These are phyloP conservation scores for Cataglyphis hispanica DNA, from an alignment of 1,140 invertebrate species.

Conservation along the genomic window DNA sequence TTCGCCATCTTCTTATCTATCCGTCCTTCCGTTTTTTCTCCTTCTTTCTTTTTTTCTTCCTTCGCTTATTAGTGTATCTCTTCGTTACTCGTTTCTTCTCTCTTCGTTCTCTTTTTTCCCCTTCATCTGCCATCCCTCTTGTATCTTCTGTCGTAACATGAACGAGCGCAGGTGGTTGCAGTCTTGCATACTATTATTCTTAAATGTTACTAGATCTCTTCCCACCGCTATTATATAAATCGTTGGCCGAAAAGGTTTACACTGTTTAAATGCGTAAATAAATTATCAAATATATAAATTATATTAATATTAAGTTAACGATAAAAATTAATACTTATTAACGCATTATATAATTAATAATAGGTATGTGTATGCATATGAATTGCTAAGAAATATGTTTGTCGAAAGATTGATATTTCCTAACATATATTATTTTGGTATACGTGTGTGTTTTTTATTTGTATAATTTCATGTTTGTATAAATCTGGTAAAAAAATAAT, in stretches of 20 bases:
- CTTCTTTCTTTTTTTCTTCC: neutral
- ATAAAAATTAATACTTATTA: neutral
- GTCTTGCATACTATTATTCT: conserved; percentile 47
- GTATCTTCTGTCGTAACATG: conserved; percentile 16
- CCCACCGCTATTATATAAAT: neutral
- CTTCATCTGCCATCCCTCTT: neutral
- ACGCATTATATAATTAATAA: neutral
- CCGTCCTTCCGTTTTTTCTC: neutral
- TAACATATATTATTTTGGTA: neutral
- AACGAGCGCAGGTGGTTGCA: conserved; percentile 75
- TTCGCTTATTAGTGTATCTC: neutral
- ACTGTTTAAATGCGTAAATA: neutral
- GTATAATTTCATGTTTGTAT: neutral
- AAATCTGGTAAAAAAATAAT: neutral
- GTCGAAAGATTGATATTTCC: neutral
- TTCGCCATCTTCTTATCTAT: neutral
- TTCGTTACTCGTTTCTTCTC: neutral
- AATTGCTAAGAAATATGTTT: neutral
- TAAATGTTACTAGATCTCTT: conserved; percentile 65
- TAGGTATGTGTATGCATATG: neutral
- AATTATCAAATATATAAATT: too few species aligned
- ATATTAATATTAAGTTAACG: too few species aligned
- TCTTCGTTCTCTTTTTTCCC: conserved; percentile 3
- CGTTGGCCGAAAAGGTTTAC: neutral
- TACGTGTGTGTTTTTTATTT: neutral